Evolutionary conservation across 2,888 invertebrate genomes (phyloP), one percentile per base, ranked within the genome.

Genomic region (Leptinotarsa rubiginosa): DNA sequence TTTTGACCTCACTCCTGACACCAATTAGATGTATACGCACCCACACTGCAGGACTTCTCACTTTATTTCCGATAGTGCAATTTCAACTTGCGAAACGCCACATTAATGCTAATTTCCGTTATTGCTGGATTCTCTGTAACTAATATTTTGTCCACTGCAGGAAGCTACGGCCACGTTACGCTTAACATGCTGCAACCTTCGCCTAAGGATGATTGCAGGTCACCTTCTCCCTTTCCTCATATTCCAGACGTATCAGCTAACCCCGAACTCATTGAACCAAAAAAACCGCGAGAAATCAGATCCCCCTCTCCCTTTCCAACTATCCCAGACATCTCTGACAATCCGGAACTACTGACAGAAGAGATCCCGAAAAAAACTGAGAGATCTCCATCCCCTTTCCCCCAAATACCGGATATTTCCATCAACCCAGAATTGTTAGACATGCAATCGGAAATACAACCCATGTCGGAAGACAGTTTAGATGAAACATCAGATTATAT

Each of bases 251-350:
- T 69, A 62, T 70, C 77, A 7, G 22, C 54, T 3, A 69, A 69
- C 59, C 69, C 73, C 13, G 62, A 65, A 5, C 22, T 54, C 16
- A 4, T 65, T 7, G 71, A 66, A 66, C 47, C 56, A 4, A 41
- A 65, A 49, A 71, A 65, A 56, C 41, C 66, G 15, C 49, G 52
- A 41, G 47, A 25, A 12, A 16, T 56, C 10, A 66, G 62, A 67
- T 77, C 82, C 4, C 62, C 73, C 25, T 85, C 84, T n/a, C 85
- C 86, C 4, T 84, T 83, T 78, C 83, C 84, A 3, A 80, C 79
- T 25, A 86, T 86, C 59, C 85, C 86, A 49, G 79, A 85, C 75
- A 72, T 69, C 59, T 70, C 74, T 10, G 15, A 16, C 20, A 73
- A 69, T 22, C 69, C 73, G 12, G 62, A 69, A 25, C 47, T 65